A percentile compares a stretch with the other conserved stretches of the same genome.
phyloP scores from a whole-genome alignment of 64 coral and sea anemone species.

The Pocillopora damicornis region DNA sequence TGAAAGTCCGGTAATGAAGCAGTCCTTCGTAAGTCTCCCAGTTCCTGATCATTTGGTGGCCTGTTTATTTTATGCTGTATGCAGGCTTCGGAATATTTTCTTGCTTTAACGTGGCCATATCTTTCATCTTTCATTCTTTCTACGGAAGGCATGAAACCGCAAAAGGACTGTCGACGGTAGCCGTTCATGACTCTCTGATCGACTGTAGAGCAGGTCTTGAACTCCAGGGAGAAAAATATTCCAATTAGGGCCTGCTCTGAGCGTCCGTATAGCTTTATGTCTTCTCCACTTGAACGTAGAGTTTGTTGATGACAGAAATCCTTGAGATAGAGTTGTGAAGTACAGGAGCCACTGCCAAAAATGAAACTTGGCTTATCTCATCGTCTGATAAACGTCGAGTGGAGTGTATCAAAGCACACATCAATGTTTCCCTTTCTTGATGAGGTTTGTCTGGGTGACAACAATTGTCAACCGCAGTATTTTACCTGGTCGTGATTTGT shows the following conservation, averaged over 20 bases:
- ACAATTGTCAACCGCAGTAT: conserved; percentile 17
- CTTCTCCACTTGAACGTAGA: neutral
- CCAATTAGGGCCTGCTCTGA: neutral
- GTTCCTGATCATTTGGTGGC: neutral
- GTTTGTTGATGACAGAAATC: conserved; percentile 30
- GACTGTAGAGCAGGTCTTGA: neutral
- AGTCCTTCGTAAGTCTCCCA: conserved; percentile 41
- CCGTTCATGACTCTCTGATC: conserved; percentile 4
- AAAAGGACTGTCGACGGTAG: conserved; percentile 51
- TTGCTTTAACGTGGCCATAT: conserved; percentile 34
- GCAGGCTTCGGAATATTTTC: conserved; percentile 56
- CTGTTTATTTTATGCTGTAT: conserved; percentile 26
- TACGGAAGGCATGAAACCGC: conserved; percentile 47
- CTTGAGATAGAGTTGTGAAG: conserved; percentile 9
- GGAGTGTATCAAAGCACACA: neutral
- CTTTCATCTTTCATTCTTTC: conserved; percentile 61
- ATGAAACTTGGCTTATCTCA: conserved; percentile 18
- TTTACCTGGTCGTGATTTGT: neutral
- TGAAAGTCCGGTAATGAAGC: conserved; percentile 76
- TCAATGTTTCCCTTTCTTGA: neutral
- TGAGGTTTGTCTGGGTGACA: neutral
- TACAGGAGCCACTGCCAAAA: neutral
- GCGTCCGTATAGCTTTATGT: neutral
- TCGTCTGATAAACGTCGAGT: conserved; percentile 33
- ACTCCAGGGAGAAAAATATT: neutral